Percentiles rank a stretch among this genome's conserved stretches.
Evolutionary conservation across 2,888 invertebrate species (phyloP).

Genomic region (Gymnosoma rotundatum): DNA sequence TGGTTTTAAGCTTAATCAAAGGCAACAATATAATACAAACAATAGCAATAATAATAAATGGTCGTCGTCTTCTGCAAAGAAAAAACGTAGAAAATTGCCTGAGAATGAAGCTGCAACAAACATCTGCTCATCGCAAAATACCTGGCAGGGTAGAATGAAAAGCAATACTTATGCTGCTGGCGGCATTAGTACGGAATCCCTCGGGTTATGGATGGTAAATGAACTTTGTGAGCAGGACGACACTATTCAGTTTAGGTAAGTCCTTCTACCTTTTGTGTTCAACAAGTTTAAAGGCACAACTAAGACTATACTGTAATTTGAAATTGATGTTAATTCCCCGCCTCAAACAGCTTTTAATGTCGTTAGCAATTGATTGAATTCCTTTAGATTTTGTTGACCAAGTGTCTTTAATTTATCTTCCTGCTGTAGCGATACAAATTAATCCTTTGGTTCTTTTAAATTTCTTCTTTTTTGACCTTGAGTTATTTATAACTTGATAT

Average conservation of each 20-base stretch:
- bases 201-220: slow-evolving; percentile 76
- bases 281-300: too few species aligned
- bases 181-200: slow-evolving; percentile 67
- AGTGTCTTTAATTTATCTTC: too few species aligned
- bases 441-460: too few species aligned
- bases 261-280: not conserved
- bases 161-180: slow-evolving; percentile 67
- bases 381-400: too few species aligned
- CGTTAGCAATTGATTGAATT: too few species aligned
- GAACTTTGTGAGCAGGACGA: slow-evolving; percentile 76
- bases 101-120: slow-evolving; percentile 57
- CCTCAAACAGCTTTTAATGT: too few species aligned
- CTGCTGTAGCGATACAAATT: too few species aligned
- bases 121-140: slow-evolving; percentile 73
- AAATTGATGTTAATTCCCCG: too few species aligned
- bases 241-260: slow-evolving; percentile 76
- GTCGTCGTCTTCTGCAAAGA: slow-evolving; percentile 28
- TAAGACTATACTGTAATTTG: too few species aligned
- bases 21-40: slow-evolving; percentile 54
- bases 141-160: slow-evolving; percentile 72
- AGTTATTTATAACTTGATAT: too few species aligned
- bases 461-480: too few species aligned
- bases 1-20: slow-evolving; percentile 57
- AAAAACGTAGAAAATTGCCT: slow-evolving; percentile 67
- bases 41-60: slow-evolving; percentile 53